phyloP scores from a whole-genome alignment of 2,113 vertebrate species.

The Gambusia holbrooki region DNA sequence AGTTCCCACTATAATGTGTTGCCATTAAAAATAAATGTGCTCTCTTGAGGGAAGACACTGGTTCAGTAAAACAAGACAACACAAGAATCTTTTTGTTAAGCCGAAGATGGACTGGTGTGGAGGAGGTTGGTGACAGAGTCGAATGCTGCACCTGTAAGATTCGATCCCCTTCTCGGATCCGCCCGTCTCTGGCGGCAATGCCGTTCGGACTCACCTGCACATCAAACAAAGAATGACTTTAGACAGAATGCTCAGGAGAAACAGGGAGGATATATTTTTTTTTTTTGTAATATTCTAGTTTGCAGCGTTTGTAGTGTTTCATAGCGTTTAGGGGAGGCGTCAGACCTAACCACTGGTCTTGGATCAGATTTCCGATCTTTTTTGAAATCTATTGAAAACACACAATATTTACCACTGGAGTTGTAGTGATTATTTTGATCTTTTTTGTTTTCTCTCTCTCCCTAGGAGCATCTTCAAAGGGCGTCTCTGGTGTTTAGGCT shows the following conservation, averaged over 20 bases:
- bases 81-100: slow-evolving; percentile 31
- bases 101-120: slow-evolving; percentile 45
- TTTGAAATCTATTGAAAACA: background rate
- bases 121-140: background rate
- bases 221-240: slow-evolving; percentile 17
- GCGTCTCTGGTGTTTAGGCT: slow-evolving; percentile 15
- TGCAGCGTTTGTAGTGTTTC: background rate
- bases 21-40: slow-evolving; percentile 79
- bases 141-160: slow-evolving; percentile 88
- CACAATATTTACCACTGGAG: slow-evolving; percentile 18
- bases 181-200: slow-evolving; percentile 93
- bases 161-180: slow-evolving; percentile 93
- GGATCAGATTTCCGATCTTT: background rate
- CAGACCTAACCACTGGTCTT: background rate
- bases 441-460: slow-evolving; percentile 14
- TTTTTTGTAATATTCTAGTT: no score
- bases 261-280: no score
- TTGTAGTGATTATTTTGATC: slow-evolving; percentile 1
- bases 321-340: background rate
- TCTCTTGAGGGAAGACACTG: slow-evolving; percentile 57
- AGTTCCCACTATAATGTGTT: slow-evolving; percentile 66
- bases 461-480: background rate
- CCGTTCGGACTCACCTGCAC: slow-evolving; percentile 92
- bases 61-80: slow-evolving; percentile 53
- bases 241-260: background rate